Conservation (phyloP, 2,113 vertebrate species). For the Natator depressus region DNA sequence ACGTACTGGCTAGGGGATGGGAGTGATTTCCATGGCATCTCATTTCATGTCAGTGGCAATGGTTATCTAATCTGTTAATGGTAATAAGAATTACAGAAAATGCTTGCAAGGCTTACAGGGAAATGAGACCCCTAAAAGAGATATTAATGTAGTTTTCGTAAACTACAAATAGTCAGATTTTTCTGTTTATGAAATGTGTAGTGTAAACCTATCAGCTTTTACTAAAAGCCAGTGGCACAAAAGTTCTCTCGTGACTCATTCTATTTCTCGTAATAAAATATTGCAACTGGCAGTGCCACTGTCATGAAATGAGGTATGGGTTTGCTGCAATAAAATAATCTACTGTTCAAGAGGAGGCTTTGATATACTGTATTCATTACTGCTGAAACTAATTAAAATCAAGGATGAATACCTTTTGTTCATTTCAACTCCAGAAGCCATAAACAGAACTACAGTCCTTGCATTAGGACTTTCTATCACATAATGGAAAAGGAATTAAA, state of each 20-base stretch:
- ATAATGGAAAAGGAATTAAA: background rate
- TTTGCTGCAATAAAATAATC: background rate
- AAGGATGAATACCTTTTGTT: background rate
- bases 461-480: background rate
- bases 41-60: background rate
- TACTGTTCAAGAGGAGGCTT: background rate
- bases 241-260: background rate
- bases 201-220: too few species aligned
- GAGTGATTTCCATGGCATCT: background rate
- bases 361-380: background rate
- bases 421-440: fast-evolving
- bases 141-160: background rate
- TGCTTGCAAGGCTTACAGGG: background rate
- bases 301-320: background rate
- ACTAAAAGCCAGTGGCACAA: background rate
- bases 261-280: background rate
- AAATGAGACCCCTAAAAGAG: background rate
- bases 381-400: background rate
- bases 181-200: too few species aligned
- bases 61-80: background rate
- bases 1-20: background rate
- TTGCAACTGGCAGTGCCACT: background rate
- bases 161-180: background rate
- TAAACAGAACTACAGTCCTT: background rate
- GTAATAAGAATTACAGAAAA: background rate